Base-by-base conservation (phyloP, 2,797 vertebrate genomes). In the Falco naumanni region DNA sequence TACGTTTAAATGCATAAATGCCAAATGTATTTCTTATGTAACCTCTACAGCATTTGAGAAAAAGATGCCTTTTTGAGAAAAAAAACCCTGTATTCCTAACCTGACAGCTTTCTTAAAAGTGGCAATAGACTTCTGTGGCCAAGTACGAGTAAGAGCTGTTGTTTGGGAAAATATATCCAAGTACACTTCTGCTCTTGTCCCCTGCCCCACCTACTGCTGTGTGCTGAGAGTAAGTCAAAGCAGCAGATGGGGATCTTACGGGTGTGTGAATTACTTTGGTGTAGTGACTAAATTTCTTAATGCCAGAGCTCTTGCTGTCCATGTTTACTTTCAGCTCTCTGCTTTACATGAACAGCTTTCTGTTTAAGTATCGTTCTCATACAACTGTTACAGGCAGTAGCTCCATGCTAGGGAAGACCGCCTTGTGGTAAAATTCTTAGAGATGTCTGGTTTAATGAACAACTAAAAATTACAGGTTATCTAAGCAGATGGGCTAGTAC, bases 1-100 rank as follows among this genome's bases (percentile, higher is more conserved):
- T 89, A 89, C 7, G 41, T 68, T 95, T 77, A 78, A 94, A 83
- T 80, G 24, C 69, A 80, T 81, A 85, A 93, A 86, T 91, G 65
- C 69, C 57, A 71, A 84, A 33, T 71, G 24, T 83, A 26, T 87
- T 95, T 93, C 78, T 95, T 94, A 89, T 2, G 24, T 84, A 89
- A 87, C 71, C 24, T 85, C 29, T 75, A 26, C 31, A 77, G n/a
- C n/a, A 70, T 80, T 87, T 89, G 75, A 85, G 81, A 82, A 83
- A 83, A 41, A 77, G 43, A n/a, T 83, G 41, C 41, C 41, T 39
- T 39, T 39, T 39, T 39, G 39, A 39, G 39, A 80, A 64, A 59
- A 59, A 75, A 6, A 1, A 4, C 14, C 28, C 29, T 2, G 0
- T 80, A 21, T 70, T 92, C n/a, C 53, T 90, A 83, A 77, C 69